Base-by-base conservation (phyloP, 2,888 invertebrate species). In the Drosophila kokeensis region DNA sequence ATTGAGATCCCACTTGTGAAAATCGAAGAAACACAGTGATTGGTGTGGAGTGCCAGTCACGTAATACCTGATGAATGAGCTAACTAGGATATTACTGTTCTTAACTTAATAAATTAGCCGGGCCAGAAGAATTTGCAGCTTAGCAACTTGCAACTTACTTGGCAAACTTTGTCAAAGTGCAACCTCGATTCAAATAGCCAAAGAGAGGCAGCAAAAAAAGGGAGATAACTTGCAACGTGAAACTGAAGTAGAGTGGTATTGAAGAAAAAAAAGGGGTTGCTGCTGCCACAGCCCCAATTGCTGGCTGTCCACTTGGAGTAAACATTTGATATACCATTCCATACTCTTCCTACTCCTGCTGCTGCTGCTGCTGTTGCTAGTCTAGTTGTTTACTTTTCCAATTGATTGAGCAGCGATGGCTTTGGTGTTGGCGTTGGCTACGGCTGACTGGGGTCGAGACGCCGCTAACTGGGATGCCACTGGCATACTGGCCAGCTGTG, bases 371-470 rank as follows among this genome's bases (percentile, higher is more conserved):
- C n/a, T 15, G 10, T 38, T 29, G 40, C 40, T 66, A 57, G 62
- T 42, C 68, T 73, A 70, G 69, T 73, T 87, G 85, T 85, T 85
- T 85, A 85, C 88, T 83, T 85, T 85, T 87, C 88, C 88, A 74
- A 79, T 77, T 85, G 86, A 87, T 87, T 85, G 86, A 69, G 57
- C 87, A 79, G 71, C 75, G 50, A 57, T 67, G 60, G 66, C 64
- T 36, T 32, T 48, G 67, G 73, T 68, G 50, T 53, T 67, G 63
- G 64, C 62, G 36, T 32, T 48, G 67, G 65, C 30, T 40, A 71
- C 50, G 72, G 66, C 48, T 75, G 71, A 76, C 42, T 75, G 76
- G 42, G 40, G 7, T 49, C 50, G 65, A 62, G 62, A 40, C 32
- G 27, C 48, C 34, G 63, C 59, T 59, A 50, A 55, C 64, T 60